Conservation (phyloP, 2,888 invertebrate genomes). For the Pristionchus mayeri region DNA sequence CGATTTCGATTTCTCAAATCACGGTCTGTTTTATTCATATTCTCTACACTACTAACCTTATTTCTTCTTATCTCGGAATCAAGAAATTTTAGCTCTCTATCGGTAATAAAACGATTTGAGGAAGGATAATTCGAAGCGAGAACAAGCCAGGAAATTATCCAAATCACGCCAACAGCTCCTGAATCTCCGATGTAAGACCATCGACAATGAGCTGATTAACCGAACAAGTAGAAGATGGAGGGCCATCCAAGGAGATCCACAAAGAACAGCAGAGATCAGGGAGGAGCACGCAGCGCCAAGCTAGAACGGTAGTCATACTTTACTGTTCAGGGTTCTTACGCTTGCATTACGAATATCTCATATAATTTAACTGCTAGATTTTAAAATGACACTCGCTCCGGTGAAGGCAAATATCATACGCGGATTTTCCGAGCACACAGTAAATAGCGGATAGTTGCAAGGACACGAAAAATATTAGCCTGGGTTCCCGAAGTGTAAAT, state of each 20-base stretch:
- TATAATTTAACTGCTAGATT: no score
- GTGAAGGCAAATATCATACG: no score
- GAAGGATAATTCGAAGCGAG: not conserved
- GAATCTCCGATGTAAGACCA: not conserved
- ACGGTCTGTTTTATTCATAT: not conserved
- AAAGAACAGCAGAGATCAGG: slow-evolving; percentile 43
- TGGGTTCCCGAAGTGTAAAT: slow-evolving; percentile 70
- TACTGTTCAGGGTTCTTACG: not conserved
- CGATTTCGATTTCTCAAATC: not conserved
- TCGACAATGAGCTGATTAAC: not conserved
- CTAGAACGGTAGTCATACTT: no score
- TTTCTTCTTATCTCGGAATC: not conserved
- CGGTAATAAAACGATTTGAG: not conserved
- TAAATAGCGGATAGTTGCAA: no score
- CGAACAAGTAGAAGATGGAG: slow-evolving; percentile 49
- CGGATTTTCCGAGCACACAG: no score
- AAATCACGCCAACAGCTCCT: not conserved
- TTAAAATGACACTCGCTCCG: no score
- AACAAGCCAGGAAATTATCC: not conserved
- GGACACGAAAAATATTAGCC: slow-evolving; percentile 35
- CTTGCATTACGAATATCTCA: no score
- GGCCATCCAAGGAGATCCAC: slow-evolving; percentile 46
- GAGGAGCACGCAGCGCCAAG: slow-evolving; percentile 8
- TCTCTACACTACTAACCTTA: not conserved
- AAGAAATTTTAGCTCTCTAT: not conserved